Evolutionary conservation across 1,140 invertebrate genomes (phyloP).

Genomic region (Dinoponera quadriceps): DNA sequence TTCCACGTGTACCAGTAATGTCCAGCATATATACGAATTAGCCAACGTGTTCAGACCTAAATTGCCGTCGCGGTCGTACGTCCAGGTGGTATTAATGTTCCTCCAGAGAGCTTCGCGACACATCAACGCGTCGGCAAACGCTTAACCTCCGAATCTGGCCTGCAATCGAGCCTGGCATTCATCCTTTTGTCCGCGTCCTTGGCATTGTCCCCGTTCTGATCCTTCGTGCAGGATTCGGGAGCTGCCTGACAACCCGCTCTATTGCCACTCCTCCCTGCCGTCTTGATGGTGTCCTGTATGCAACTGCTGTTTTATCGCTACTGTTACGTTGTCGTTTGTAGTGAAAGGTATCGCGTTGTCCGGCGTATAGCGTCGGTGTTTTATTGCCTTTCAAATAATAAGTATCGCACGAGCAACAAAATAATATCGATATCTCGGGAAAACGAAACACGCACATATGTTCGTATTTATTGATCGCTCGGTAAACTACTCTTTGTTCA

Average conservation of each 20-base stretch:
- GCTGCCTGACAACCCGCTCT: neutral
- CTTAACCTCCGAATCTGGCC: neutral
- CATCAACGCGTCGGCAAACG: slow-evolving; percentile 35
- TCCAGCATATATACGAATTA: slow-evolving; percentile 21
- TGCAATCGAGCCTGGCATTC: slow-evolving; percentile 67
- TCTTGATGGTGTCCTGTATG: neutral
- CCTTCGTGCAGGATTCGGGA: slow-evolving; percentile 42
- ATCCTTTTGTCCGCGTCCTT: slow-evolving; percentile 78
- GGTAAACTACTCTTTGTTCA: neutral
- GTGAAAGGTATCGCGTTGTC: slow-evolving; percentile 21
- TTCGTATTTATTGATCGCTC: neutral
- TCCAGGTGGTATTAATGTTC: slow-evolving; percentile 46
- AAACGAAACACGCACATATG: neutral
- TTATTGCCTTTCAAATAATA: slow-evolving; percentile 41
- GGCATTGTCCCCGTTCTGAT: slow-evolving; percentile 75
- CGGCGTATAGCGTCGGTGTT: slow-evolving; percentile 17
- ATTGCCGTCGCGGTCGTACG: slow-evolving; percentile 17
- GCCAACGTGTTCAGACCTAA: neutral
- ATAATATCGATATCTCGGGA: neutral
- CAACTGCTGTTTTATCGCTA: slow-evolving; percentile 20
- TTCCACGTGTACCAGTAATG: neutral
- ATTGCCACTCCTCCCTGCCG: neutral
- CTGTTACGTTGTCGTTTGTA: slow-evolving; percentile 20
- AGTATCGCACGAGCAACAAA: slow-evolving; percentile 18
- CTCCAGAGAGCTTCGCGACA: slow-evolving; percentile 45